Evolutionary conservation across 2,888 invertebrate species (phyloP), one percentile per base, ranked within the genome.

Genomic region (Argynnis bischoffii): DNA sequence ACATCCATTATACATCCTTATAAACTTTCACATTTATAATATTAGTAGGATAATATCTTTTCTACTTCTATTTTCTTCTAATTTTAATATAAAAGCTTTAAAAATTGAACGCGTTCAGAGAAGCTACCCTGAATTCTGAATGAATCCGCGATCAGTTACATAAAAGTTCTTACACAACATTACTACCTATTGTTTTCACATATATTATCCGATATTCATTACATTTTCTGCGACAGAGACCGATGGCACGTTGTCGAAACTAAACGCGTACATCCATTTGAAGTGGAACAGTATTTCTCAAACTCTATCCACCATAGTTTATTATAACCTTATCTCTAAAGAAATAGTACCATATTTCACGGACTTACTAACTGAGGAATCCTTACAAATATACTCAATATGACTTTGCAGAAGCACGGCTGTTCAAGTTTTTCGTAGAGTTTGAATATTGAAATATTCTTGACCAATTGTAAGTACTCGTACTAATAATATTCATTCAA

Each of bases 181-280:
- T 61, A 41, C 18, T 35, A 51, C 50, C 31, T 63, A 51, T 46
- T 55, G 46, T 56, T 56, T 63, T 46, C 53, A 41, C 51, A 26
- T 26, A 41, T 56, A 41, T 46, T 41, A 41, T 51, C 15, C 31
- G 47, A 56, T 46, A 63, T 67, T 53, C 26, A 67, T 67, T 56
- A 63, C 50, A 63, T 56, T 63, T 63, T 67, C 31, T 31, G 16
- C 47, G 67, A 63, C 63, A n/a, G 56, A 57, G 67, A 67, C 18
- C 46, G 67, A 67, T 67, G 50, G 66, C 41, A 56, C 56, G 55
- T 67, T 55, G 61, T 67, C 61, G 50, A 50, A 61, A 67, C 56
- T 67, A 50, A 55, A 51, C 16, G 61, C 47, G 63, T 15, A 4
- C 16, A 2, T n/a, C 50, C 15, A 8, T 41, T 41, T 41, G 11